Evolutionary conservation across 2,113 vertebrate species (phyloP), one percentile per base, ranked within the genome.

Genomic region (Plecotus auritus): DNA sequence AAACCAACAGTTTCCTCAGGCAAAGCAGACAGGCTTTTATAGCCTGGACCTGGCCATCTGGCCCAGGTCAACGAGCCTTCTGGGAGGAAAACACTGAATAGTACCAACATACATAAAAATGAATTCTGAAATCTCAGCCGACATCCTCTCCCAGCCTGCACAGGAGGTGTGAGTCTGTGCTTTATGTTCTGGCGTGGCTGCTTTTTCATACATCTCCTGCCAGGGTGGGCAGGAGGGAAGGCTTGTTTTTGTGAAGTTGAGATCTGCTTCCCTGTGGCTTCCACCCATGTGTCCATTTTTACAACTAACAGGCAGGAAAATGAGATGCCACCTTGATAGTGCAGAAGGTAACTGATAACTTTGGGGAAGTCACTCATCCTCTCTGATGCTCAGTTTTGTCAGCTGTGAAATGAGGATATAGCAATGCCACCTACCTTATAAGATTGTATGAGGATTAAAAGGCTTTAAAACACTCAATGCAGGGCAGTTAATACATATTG

Each of bases 21-120:
- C 95, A 16, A 85, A 92, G 88, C 94, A 90, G 90, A 92, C 0
- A 5, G 90, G 61, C 85, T 94, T 95, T 90, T 85, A 93, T 6
- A 90, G 95, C 61, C 69, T 30, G 88, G 61, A 70, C 73, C 92
- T 6, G n/a, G 61, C 96, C 94, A 97, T 96, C 95, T 96, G 97
- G 92, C 78, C 76, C 67, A 82, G 85, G 94, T 86, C 76, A 54
- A 80, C 3, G 76, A 94, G 87, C 90, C 95, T 92, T 88, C 94
- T 56, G 85, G 90, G 92, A 90, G 93, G n/a, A 80, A 81, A 73
- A 47, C 40, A 7, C 69, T 30, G 90, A 70, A 18, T 45, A 93
- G 74, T 17, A 94, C 66, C 77, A 88, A 42, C 61, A 66, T 40
- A 47, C 82, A 30, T 45, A 69, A 78, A 80, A 82, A 96, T 90